Base-by-base conservation (phyloP, 2,888 invertebrate genomes). In the Masnerella sp. region DNA sequence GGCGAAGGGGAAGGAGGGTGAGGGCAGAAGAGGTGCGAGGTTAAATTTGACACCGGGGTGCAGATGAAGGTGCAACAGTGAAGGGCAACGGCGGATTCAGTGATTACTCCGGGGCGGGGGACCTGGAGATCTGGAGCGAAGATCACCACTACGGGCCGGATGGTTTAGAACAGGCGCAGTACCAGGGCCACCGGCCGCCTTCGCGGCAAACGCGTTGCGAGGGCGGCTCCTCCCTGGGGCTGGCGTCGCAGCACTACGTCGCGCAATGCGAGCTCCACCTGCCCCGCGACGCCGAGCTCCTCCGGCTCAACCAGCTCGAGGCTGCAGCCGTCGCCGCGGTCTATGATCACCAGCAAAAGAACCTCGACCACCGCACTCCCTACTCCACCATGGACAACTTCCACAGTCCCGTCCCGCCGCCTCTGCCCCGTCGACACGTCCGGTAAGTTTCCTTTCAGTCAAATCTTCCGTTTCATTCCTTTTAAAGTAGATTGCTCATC, bases 51-150 rank as follows among this genome's bases (percentile, higher is more conserved):
- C 64, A 58, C 71, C 34, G 45, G 64, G 65, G 64, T 69, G 61
- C 67, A 58, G 56, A 74, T 74, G 74, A 70, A 59, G 78, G 80
- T 78, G 82, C 80, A 82, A 85, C 85, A 82, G 85, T 86, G 86
- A 86, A 86, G 86, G 86, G 85, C 76, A 86, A 84, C 83, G 83
- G 86, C 79, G 84, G 84, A 75, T 87, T 85, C 79, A 86, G 85
- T 75, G 87, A 87, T 74, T 87, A 87, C 74, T 86, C 87, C 79
- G 87, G 87, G 78, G 87, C 86, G 72, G 86, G 87, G 62, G 87
- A 87, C 79, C 85, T 87, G 77, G 87, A 87, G 71, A 85, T 87
- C 78, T 87, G 87, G 87, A 86, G 85, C 68, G 87, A 87, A 76
- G 87, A 87, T 62, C 81, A 78, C 36, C 83, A 83, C 65, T 80